Evolutionary conservation across 2,113 vertebrate species (phyloP).

Genomic region (Nerophis lumbriciformis): DNA sequence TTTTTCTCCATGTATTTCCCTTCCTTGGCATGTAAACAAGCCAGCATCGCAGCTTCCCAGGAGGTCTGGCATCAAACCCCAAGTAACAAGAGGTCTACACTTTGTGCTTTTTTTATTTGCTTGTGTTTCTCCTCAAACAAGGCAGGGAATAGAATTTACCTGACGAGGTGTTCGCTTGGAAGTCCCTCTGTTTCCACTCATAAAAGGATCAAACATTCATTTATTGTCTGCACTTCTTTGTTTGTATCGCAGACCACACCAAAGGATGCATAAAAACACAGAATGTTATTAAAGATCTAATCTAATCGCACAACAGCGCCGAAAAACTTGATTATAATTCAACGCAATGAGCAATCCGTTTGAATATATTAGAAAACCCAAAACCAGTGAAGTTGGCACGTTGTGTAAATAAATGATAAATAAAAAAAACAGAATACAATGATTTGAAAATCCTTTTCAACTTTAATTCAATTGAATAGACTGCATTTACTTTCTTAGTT

Average conservation of each 20-base stretch:
- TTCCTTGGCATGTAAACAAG: slow-evolving; percentile 8
- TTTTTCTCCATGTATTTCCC: not conserved
- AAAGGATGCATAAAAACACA: not conserved
- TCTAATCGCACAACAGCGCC: too few species aligned
- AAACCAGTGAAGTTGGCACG: too few species aligned
- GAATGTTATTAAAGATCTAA: not conserved
- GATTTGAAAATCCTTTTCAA: too few species aligned
- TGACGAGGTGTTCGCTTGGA: not conserved
- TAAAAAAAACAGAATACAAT: too few species aligned
- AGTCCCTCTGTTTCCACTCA: not conserved
- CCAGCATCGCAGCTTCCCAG: not conserved
- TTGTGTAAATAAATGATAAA: too few species aligned
- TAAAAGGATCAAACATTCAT: not conserved
- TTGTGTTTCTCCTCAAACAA: not conserved
- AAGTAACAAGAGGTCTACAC: not conserved
- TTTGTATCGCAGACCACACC: not conserved
- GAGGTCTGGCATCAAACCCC: slow-evolving; percentile 1
- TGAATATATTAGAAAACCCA: too few species aligned
- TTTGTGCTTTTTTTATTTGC: slow-evolving; percentile 1
- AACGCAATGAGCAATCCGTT: too few species aligned
- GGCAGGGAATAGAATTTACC: not conserved
- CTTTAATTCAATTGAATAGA: not conserved
- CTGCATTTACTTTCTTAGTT: too few species aligned
- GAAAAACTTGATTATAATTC: too few species aligned
- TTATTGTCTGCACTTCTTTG: not conserved